A percentile compares a stretch with the other conserved stretches of the same genome.
Evolutionary conservation across 2,113 vertebrate genomes (phyloP).

Genomic region (Macrotus californicus): DNA sequence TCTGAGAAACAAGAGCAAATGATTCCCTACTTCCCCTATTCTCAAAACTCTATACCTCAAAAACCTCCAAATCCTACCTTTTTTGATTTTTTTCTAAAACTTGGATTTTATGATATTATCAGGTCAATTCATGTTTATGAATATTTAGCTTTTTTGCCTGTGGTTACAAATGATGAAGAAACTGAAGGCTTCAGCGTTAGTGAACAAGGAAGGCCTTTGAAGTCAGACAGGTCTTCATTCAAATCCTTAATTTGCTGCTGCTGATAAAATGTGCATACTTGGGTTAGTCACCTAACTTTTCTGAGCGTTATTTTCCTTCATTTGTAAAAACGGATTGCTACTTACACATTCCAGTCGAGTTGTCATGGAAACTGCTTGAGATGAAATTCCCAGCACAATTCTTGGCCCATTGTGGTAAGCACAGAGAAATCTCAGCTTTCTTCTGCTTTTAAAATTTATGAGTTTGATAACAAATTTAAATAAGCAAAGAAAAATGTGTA

Average conservation of each 20-base stretch:
- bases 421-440: neutral
- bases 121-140: neutral
- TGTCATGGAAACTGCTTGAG: neutral
- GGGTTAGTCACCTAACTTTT: neutral
- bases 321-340: neutral
- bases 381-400: neutral
- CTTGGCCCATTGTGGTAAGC: neutral
- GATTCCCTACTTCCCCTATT: neutral
- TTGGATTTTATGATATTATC: neutral
- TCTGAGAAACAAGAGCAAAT: constrained; percentile 14
- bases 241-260: neutral
- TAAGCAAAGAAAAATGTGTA: neutral
- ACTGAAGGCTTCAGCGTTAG: neutral
- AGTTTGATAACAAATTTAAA: constrained; percentile 22
- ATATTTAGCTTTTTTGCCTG: neutral
- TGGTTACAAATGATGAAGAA: neutral
- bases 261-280: neutral
- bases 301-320: neutral
- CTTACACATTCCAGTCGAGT: neutral
- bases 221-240: neutral
- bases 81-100: neutral
- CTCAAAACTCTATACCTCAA: neutral
- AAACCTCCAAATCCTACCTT: neutral
- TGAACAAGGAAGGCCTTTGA: neutral
- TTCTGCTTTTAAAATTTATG: neutral